phyloP scores from a whole-genome alignment of 2,113 vertebrate genomes.

The Pogonocichla stellata region DNA sequence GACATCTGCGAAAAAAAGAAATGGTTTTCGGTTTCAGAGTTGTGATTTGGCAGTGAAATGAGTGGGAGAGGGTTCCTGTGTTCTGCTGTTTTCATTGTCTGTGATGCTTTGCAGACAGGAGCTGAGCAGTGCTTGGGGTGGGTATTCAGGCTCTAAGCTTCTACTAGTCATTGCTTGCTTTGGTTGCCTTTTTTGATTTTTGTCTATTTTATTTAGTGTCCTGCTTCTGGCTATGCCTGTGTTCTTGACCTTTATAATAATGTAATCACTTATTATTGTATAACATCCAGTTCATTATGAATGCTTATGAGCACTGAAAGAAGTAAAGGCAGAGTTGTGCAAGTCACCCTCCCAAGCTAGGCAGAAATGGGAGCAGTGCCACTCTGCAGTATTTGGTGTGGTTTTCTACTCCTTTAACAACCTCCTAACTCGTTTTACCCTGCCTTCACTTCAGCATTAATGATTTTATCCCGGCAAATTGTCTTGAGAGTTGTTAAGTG shows the following conservation, averaged over 20 bases:
- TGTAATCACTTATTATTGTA: background rate
- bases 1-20: background rate
- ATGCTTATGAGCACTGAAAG: background rate
- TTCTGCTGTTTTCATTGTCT: background rate
- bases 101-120: background rate
- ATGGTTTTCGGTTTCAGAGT: background rate
- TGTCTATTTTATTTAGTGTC: background rate
- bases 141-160: background rate
- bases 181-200: background rate
- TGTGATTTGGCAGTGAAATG: background rate
- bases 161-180: background rate
- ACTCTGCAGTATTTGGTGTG: background rate
- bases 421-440: background rate
- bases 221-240: background rate
- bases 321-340: background rate
- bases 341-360: background rate
- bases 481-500: background rate
- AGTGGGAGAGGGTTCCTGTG: background rate
- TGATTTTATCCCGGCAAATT: background rate
- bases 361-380: background rate
- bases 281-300: background rate
- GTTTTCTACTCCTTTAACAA: background rate
- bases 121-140: background rate
- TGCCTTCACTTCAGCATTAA: background rate
- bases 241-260: background rate